A percentile compares a stretch with the other conserved stretches of the same genome.
phyloP scores from a whole-genome alignment of 2,113 vertebrate genomes.

The Protomyctophum bolini region DNA sequence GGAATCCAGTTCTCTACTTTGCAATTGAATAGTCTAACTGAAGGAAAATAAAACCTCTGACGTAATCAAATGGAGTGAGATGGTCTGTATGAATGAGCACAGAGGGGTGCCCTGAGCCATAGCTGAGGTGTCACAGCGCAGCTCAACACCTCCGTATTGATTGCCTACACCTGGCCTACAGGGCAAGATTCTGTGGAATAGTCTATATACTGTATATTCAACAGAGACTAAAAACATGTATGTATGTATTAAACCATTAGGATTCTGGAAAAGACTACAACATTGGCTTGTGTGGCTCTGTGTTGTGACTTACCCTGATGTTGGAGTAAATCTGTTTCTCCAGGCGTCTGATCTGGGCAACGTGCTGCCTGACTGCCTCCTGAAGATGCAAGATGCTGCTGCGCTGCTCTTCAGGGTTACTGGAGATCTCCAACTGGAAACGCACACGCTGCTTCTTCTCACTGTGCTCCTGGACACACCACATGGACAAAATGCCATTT shows the following conservation, averaged over 20 bases:
- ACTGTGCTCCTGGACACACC: conserved; percentile 88
- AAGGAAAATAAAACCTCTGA: too few species aligned
- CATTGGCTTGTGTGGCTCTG: background rate
- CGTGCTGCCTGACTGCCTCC: conserved; percentile 93
- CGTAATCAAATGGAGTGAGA: background rate
- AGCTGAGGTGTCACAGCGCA: too few species aligned
- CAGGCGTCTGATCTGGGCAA: conserved; percentile 90
- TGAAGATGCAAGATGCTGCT: conserved; percentile 96
- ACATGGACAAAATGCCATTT: background rate
- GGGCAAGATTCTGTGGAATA: too few species aligned
- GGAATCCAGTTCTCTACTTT: background rate
- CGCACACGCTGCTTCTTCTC: conserved; percentile 98
- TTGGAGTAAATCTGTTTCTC: conserved; percentile 99
- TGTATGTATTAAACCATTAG: too few species aligned
- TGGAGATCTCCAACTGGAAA: conserved; percentile 98
- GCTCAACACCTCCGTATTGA: too few species aligned
- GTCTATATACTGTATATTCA: too few species aligned
- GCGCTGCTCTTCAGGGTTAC: conserved; percentile 97
- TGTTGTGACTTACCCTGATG: conserved; percentile 81
- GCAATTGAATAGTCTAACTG: too few species aligned
- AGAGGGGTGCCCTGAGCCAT: too few species aligned
- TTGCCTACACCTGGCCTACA: too few species aligned
- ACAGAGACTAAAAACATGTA: too few species aligned
- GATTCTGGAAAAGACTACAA: background rate
- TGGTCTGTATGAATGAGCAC: background rate